These are phyloP conservation scores for Xanthia togata DNA, from an alignment of 2,888 invertebrate genomes.

Conservation along the genomic window DNA sequence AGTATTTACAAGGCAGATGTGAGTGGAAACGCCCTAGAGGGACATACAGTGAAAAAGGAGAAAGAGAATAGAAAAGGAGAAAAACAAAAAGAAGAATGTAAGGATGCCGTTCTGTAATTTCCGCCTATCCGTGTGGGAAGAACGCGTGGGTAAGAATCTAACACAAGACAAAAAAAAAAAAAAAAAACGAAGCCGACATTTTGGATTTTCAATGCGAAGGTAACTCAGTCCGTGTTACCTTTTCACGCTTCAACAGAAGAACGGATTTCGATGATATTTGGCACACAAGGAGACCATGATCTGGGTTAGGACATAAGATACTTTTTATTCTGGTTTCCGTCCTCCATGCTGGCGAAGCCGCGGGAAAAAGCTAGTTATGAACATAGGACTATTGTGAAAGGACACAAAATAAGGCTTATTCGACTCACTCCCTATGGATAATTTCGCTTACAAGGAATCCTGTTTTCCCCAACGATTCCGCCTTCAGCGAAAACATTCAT, in stretches of 20 bases:
- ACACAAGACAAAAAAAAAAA: no score
- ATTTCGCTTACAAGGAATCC: background rate
- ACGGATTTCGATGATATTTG: background rate
- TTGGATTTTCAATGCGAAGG: no score
- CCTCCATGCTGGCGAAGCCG: background rate
- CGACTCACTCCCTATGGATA: background rate
- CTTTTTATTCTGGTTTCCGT: background rate
- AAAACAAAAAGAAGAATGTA: no score
- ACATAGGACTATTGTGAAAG: background rate
- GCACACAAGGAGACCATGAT: background rate
- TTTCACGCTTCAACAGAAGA: no score
- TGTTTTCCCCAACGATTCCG: background rate
- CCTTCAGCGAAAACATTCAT: background rate
- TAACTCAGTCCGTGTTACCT: no score
- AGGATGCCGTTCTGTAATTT: no score
- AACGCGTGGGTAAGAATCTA: no score
- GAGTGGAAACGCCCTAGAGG: background rate
- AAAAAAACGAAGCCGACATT: no score
- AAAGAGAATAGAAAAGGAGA: no score
- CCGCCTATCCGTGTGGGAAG: no score
- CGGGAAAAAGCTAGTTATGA: background rate
- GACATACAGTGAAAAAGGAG: no score
- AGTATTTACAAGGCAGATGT: background rate
- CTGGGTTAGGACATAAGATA: background rate
- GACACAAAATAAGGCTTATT: background rate